Conservation (phyloP, 2,113 vertebrate genomes). For the Elachura formosa region DNA sequence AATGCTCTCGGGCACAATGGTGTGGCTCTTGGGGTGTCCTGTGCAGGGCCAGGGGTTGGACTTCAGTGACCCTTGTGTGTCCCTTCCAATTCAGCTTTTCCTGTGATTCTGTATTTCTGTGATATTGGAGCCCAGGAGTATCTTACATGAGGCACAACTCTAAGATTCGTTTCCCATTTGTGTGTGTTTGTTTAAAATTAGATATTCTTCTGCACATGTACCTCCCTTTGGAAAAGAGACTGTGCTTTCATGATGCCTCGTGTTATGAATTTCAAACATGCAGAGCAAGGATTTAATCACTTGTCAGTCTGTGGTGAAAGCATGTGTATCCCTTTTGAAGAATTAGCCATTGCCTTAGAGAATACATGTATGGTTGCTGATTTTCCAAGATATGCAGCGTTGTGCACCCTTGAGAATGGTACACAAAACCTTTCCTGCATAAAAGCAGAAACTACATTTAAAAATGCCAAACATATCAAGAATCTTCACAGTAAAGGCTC, state of each 20-base stretch:
- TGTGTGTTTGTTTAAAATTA: background rate
- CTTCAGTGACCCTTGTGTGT: rapidly evolving
- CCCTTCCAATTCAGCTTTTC: background rate
- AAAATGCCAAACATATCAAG: background rate
- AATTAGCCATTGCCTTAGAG: background rate
- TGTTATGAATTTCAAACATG: background rate
- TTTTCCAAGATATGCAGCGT: background rate
- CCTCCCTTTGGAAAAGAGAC: background rate
- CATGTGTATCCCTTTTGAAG: background rate
- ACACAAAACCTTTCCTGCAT: background rate
- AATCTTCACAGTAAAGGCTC: slow-evolving; percentile 2
- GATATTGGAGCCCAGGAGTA: background rate
- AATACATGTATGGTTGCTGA: background rate
- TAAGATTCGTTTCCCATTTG: background rate
- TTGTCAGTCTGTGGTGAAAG: background rate
- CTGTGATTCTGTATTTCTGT: background rate
- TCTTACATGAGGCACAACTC: background rate
- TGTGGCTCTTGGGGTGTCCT: background rate
- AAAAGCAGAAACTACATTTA: background rate
- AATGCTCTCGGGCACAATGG: rapidly evolving
- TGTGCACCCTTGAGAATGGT: background rate
- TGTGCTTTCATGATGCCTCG: background rate
- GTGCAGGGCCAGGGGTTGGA: background rate
- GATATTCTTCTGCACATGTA: background rate
- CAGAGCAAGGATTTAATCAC: background rate